phyloP scores from a whole-genome alignment of 1,140 invertebrate species.

The Batillaria attramentaria region DNA sequence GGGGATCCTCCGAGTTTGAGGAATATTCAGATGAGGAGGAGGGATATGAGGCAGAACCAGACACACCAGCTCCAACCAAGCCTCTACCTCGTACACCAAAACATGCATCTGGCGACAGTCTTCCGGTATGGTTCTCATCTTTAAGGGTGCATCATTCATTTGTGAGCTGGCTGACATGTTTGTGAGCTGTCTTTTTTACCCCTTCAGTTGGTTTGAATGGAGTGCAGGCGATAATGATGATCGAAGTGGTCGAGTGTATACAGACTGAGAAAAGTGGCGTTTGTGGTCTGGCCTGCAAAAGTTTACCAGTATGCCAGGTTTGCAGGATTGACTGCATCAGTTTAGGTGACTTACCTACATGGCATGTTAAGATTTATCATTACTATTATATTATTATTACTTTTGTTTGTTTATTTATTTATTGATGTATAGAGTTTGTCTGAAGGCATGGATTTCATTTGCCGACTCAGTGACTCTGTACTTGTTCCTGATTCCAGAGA shows the following conservation, averaged over 20 bases:
- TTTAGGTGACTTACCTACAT: neutral
- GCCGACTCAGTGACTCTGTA: neutral
- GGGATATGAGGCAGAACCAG: constrained; percentile 9
- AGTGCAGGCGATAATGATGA: neutral
- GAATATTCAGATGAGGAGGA: constrained; percentile 29
- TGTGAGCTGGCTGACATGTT: neutral
- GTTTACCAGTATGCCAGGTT: no score
- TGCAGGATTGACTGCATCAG: no score
- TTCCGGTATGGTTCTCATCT: constrained; percentile 4
- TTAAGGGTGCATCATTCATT: neutral
- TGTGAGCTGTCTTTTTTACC: neutral
- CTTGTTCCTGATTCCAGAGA: neutral
- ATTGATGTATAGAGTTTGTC: neutral
- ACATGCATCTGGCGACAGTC: neutral
- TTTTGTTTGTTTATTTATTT: neutral
- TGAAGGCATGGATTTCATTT: neutral
- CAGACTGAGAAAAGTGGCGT: no score
- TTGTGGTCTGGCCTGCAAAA: neutral
- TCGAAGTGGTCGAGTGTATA: neutral
- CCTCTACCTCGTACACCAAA: constrained; percentile 12
- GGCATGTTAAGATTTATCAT: neutral
- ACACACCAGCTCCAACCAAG: constrained; percentile 27
- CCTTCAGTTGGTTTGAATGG: neutral
- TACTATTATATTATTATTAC: neutral
- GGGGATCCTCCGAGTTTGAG: constrained; percentile 38